Base-by-base conservation (phyloP, 2,888 invertebrate genomes). In the Agonopterix alstromeriana region DNA sequence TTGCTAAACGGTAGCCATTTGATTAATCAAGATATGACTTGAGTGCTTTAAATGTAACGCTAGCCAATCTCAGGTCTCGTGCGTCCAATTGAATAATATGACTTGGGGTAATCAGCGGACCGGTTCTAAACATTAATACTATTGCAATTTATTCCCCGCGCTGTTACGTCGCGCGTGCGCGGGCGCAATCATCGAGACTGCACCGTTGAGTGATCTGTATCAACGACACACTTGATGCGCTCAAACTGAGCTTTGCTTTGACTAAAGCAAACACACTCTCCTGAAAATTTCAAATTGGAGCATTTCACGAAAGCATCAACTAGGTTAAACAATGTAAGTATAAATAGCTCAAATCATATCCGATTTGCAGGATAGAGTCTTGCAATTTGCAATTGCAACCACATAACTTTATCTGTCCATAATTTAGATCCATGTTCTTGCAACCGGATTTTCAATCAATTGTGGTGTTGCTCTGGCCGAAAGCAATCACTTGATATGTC, bases 121-220 rank as follows among this genome's bases (percentile, higher is more conserved):
- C 75, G 76, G 76, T 80, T 75, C 70, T 61, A 64, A 73, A 62
- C 67, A 75, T 77, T 74, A 77, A 74, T 76, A 75, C 63, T 71
- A 77, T 80, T 75, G 79, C 81, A 79, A 81, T 81, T 77, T 81
- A 76, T 79, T 73, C 70, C 62, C 64, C 56, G 60, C 61, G 64
- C 65, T 63, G 65, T 52, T 63, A 63, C 60, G 65, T 57, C 59
- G 72, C 75, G 76, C 74, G 78, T 78, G 81, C 72, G 63, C 60
- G 52, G 55, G 56, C 53, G 76, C 76, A 75, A 82, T 79, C 77
- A 77, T 67, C 65, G 60, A 61, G 72, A 72, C 70, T 77, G 70
- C 70, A 82, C 83, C 82, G 85, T 85, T 84, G 73, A 63, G 52
- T 63, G 70, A 74, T 79, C 72, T 70, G 66, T 77, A 73, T 77